Evolutionary conservation across 2,888 invertebrate species (phyloP), one percentile per base, ranked within the genome.

Genomic region (Volucella inflata): DNA sequence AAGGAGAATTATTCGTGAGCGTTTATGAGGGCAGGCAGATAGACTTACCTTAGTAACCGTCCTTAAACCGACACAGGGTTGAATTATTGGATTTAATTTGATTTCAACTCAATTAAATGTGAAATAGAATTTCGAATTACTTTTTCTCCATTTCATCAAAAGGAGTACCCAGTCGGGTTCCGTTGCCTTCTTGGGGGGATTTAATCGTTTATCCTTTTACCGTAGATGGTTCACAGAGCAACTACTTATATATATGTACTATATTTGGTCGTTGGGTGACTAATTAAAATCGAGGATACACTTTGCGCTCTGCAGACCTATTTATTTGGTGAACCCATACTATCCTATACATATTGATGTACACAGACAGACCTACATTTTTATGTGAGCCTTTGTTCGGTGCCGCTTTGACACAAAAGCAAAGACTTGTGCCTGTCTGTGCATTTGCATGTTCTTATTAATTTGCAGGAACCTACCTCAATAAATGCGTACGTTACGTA

Each of bases 71-170:
- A 36, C 50, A 21, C 89, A 89, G 91, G 91, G 91, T 90, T 90
- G 89, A 88, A 90, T 91, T 90, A 91, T 90, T 90, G 89, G 90
- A 90, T 91, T 91, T 91, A 91, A 91, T 91, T 91, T 90, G 90
- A 91, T 91, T 91, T 91, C 91, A 91, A 91, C 91, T 91, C 91
- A 91, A 91, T 91, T 91, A 91, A 91, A 91, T 91, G 89, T 89
- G 90, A 91, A 91, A 91, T 91, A 90, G 90, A 91, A 91, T 91
- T 91, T 90, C 89, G 89, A 91, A 91, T 91, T 90, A 90, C 89
- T 89, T 90, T 89, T 89, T 88, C 88, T 88, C 68, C 53, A 64
- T 48, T 72, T 70, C 44, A 48, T 57, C 55, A 50, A 40, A 40
- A 62, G 42, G 62, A 64, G 38, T 53, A n/a, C 36, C 16, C 21